Evolutionary conservation across 2,113 vertebrate species (phyloP).

Genomic region (Guaruba guarouba): DNA sequence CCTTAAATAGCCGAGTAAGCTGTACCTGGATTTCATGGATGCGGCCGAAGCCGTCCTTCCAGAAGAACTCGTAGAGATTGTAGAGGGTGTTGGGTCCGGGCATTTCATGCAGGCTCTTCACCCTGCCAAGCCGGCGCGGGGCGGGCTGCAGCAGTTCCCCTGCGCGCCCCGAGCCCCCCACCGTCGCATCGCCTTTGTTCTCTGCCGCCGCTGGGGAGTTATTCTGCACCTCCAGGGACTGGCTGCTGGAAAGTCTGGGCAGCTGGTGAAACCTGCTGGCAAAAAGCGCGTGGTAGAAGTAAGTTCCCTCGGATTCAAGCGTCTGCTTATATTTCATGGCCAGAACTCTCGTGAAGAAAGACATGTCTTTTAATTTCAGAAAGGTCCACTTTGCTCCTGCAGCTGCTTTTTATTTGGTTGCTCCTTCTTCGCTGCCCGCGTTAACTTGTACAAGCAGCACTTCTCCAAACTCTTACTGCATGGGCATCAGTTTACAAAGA

Average conservation of each 20-base stretch:
- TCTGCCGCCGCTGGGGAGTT: neutral
- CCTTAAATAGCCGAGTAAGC: neutral
- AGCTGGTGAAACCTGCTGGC: conserved; percentile 71
- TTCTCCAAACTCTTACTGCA: conserved; percentile 49
- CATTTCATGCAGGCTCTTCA: conserved; percentile 84
- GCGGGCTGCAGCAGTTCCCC: neutral
- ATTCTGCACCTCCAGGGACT: conserved; percentile 16
- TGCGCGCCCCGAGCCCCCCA: neutral
- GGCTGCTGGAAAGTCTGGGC: conserved; percentile 43
- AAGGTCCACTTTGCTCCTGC: neutral
- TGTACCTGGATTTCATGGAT: conserved; percentile 92
- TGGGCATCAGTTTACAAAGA: conserved; percentile 73
- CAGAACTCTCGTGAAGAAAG: conserved; percentile 63
- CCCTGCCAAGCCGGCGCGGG: neutral
- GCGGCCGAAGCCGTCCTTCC: conserved; percentile 86
- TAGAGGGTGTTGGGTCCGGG: conserved; percentile 83
- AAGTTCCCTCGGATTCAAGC: conserved; percentile 7
- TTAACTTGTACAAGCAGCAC: conserved; percentile 44
- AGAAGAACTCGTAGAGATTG: conserved; percentile 89
- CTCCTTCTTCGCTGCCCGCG: conserved; percentile 11
- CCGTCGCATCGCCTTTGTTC: conserved; percentile 36
- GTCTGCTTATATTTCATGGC: conserved; percentile 7
- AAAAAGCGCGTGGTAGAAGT: neutral
- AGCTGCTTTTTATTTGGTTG: conserved; percentile 18
- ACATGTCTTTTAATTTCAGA: conserved; percentile 64